Evolutionary conservation across 2,797 vertebrate species (phyloP), one percentile per base, ranked within the genome.

Genomic region (Mus spretus): DNA sequence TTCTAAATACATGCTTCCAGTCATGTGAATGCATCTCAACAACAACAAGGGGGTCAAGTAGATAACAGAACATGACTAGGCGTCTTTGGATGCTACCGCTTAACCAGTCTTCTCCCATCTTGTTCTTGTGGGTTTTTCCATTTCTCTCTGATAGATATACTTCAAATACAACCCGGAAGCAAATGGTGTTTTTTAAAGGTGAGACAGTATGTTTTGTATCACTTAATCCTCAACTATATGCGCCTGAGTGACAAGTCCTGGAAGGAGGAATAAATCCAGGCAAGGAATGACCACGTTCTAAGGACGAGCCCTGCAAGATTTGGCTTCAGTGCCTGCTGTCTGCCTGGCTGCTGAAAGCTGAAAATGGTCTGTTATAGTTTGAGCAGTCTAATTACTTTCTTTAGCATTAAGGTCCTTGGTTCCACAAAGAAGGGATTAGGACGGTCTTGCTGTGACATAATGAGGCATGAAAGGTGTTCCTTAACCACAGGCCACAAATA

Each of bases 111-210:
- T 57, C 24, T 67, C 44, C 28, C 13, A 8, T 67, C 40, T 53
- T 50, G 34, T 20, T 91, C 63, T 44, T 93, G 28, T 75, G 19
- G 17, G n/a, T 83, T 90, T 20, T 13, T 22, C 15, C 55, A 0
- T 75, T 96, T 75, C 91, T 86, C n/a, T 37, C 11, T 37, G 81
- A 77, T 40, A 50, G 81, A 72, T 40, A 50, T 12, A 74, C 8
- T 63, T 86, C 79, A 89, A 22, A n/a, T 82, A 82, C 47, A 94
- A 90, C 53, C 70, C 83, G 57, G 77, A 94, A 75, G 79, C 78
- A 72, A 78, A 20, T 57, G 2, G n/a, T 53, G 17, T 50, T 34
- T 47, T 79, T 70, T 9, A 24, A 78, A 77, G 47, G 5, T 6
- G 47, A 55, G 1, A 24, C 44, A 24, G 19, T 44, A 55, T 26